A percentile compares a stretch with the other conserved stretches of the same genome.
Evolutionary conservation across 2,113 vertebrate species (phyloP).

Genomic region (Castor canadensis): DNA sequence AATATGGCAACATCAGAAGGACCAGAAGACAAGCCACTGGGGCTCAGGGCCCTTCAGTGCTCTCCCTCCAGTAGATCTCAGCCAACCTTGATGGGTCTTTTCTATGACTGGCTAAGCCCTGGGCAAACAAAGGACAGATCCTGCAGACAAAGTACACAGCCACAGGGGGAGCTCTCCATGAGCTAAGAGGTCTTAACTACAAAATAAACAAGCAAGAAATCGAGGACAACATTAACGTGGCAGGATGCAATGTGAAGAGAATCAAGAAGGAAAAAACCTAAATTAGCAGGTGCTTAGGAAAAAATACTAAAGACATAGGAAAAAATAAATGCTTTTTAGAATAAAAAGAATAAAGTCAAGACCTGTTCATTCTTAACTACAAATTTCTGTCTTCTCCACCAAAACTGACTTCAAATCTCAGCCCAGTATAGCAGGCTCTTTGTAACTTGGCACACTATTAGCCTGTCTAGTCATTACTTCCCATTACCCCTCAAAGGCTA

Average conservation of each 20-base stretch:
- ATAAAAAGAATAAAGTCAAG: background rate
- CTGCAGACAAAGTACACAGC: background rate
- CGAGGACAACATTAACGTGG: background rate
- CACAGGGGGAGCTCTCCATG: background rate
- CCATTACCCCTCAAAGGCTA: background rate
- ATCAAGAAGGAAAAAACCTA: background rate
- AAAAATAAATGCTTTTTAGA: background rate
- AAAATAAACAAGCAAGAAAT: background rate
- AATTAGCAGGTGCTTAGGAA: background rate
- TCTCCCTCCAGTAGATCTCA: background rate
- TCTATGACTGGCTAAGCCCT: background rate
- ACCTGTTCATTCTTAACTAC: background rate
- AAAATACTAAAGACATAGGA: slow-evolving; percentile 19
- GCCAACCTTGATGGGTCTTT: background rate
- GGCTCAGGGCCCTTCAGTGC: background rate
- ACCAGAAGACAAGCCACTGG: background rate
- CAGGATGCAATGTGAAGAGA: background rate
- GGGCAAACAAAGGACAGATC: background rate
- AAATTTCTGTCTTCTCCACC: background rate
- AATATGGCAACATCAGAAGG: background rate
- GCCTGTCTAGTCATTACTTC: background rate
- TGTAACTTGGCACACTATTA: background rate
- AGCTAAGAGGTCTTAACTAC: background rate
- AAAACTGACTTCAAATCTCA: slow-evolving; percentile 11
- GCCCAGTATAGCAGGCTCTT: background rate